Conservation (phyloP, 2,888 invertebrate genomes). For the Chalcis sispes region DNA sequence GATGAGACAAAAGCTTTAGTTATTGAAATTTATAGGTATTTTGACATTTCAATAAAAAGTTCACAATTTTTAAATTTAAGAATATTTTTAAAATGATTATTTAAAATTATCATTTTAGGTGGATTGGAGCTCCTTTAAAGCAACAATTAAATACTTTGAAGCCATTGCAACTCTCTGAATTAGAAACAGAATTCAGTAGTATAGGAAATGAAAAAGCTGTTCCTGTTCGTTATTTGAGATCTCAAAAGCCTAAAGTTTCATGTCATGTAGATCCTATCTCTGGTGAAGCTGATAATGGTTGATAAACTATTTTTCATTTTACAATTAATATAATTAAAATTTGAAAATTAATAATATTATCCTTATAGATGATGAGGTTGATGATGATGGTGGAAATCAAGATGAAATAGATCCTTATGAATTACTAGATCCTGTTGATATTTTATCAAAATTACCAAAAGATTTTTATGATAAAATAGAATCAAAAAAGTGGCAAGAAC, state of each 20-base stretch:
- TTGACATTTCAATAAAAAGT: constrained; percentile 57
- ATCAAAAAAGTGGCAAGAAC: constrained; percentile 97
- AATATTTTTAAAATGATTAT: not conserved
- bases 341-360: constrained; percentile 12
- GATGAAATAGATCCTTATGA: constrained; percentile 92
- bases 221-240: constrained; percentile 87
- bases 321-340: constrained; percentile 18
- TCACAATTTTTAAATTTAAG: too few relatives aligned
- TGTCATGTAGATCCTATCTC: constrained; percentile 77
- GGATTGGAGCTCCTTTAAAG: constrained; percentile 90
- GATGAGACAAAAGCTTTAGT: constrained; percentile 94
- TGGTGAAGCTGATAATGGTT: constrained; percentile 77
- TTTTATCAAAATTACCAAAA: constrained; percentile 93
- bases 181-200: constrained; percentile 92
- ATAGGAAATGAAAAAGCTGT: constrained; percentile 80
- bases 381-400: constrained; percentile 79
- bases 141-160: constrained; percentile 91
- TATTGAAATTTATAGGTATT: constrained; percentile 91
- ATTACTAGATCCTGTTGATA: constrained; percentile 93
- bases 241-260: constrained; percentile 86
- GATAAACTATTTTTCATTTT: constrained; percentile 34
- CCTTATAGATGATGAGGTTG: constrained; percentile 78
- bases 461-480: constrained; percentile 97
- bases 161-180: constrained; percentile 91
- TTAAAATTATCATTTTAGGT: constrained; percentile 77